phyloP scores from a whole-genome alignment of 1,140 invertebrate species.

The Mya arenaria region DNA sequence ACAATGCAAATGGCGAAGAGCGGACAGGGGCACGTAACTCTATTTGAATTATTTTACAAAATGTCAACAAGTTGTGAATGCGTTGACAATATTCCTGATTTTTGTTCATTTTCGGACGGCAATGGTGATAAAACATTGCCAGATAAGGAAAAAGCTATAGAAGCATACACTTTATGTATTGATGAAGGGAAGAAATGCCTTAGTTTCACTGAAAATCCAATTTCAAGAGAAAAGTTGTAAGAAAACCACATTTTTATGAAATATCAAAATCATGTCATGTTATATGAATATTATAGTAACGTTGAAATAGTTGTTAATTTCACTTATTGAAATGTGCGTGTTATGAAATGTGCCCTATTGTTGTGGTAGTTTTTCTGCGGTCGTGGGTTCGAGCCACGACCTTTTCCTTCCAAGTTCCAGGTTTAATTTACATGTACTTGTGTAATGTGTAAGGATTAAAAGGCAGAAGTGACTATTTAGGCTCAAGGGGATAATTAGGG shows the following conservation, averaged over 20 bases:
- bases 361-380: not conserved
- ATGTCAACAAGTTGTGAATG: constrained; percentile 40
- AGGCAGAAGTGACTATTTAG: too few species aligned
- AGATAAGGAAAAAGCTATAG: constrained; percentile 32
- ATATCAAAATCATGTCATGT: too few species aligned
- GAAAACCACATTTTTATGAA: not conserved
- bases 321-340: not conserved
- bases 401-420: not conserved
- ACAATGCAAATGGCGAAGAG: constrained; percentile 53
- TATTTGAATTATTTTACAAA: not conserved
- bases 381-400: not conserved
- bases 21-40: not conserved
- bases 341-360: not conserved
- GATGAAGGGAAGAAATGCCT: constrained; percentile 29
- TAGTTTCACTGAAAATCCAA: constrained; percentile 38
- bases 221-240: constrained; percentile 38
- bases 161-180: constrained; percentile 35
- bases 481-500: too few species aligned
- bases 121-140: not conserved
- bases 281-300: too few species aligned
- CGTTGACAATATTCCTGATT: constrained; percentile 21
- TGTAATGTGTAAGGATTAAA: too few species aligned
- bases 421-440: too few species aligned
- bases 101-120: constrained; percentile 4
- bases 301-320: not conserved